Evolutionary conservation across 2,888 invertebrate genomes (phyloP), one percentile per base, ranked within the genome.

Genomic region (Xanthorhoe designata): DNA sequence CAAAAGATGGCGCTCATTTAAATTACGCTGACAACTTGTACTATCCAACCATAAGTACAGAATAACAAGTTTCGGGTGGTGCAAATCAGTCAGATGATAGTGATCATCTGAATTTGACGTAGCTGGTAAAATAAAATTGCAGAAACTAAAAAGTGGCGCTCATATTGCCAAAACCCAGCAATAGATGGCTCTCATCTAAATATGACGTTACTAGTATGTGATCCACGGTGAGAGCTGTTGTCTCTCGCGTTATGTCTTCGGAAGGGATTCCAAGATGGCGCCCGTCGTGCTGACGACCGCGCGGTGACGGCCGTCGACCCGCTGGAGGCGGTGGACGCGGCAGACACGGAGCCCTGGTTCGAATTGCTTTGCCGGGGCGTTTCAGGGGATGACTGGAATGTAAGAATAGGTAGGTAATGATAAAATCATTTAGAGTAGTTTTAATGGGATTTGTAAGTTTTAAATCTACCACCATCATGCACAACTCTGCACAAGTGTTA

Each of bases 181-280:
- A 73, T 78, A 6, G 32, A 32, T 32, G 7, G 4, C 32, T 32
- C 38, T 55, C 90, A 95, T 92, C 95, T 94, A 64, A 95, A 94
- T 69, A 95, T 94, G 63, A 95, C 94, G 73, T 95, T 95, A 78
- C 91, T 94, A 47, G 94, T 86, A 63, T 94, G 94, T 19, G 94
- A 90, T 60, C 84, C 82, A 69, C 85, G 78, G 45, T 88, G 83
- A 7, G 87, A 94, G 77, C 94, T 13, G 3, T 42, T 94, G 60
- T 95, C 94, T 0, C 94, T 80, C 0, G 92, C 83, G 2, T 94
- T 91, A 73, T 96, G 94, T 56, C 96, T 93, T 68, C 96, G 94
- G 89, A 97, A 97, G 0, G 96, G 96, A 83, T 96, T 97, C 96
- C 96, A 96, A 42, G 94, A 91, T 2, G 95, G 94, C 66, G 94